Evolutionary conservation across 2,888 invertebrate species (phyloP), one percentile per base, ranked within the genome.

Genomic region (Reticulitermes lucifugus): DNA sequence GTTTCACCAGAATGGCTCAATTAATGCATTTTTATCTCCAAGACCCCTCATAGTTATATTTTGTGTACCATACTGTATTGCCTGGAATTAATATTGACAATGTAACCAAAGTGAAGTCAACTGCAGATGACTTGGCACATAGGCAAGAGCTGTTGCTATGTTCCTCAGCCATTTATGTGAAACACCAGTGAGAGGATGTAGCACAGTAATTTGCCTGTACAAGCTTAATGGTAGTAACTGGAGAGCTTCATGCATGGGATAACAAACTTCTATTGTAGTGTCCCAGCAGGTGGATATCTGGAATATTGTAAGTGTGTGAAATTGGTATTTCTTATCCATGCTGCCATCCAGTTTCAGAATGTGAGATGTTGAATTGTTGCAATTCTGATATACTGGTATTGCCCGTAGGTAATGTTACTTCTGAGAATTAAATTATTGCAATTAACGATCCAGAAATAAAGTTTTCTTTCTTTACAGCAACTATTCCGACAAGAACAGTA

Each of bases 371-470:
- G 80, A 80, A 59, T 80, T 80, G 80, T 80, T 80, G 60, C 35
- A 60, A 60, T 55, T 79, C 51, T 79, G 46, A 46, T 41, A 80
- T 51, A 80, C 35, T 80, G 80, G 59, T 80, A 80, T 80, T 80
- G 80, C 80, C 41, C 60, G 60, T 80, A 80, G 60, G 60, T 35
- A 80, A 60, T 80, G 55, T 80, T 60, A 60, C 80, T 80, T 80
- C 80, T 60, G 60, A 80, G 59, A 80, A 80, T 80, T 80, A 80
- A 80, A 80, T 80, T 80, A 80, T 80, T 80, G 80, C 80, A 80
- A 60, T 59, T 80, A 55, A 80, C 51, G 80, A 80, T 35, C 10
- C 35, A 59, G 60, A 35, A 43, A 29, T 79, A 29, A 79, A 79
- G 29, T 21, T 73, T 73, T 73, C 41, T 73, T 73, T 29, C 29